These are phyloP conservation scores for Oryctolagus cuniculus DNA, from an alignment of 2,113 vertebrate genomes.

Conservation along the genomic window DNA sequence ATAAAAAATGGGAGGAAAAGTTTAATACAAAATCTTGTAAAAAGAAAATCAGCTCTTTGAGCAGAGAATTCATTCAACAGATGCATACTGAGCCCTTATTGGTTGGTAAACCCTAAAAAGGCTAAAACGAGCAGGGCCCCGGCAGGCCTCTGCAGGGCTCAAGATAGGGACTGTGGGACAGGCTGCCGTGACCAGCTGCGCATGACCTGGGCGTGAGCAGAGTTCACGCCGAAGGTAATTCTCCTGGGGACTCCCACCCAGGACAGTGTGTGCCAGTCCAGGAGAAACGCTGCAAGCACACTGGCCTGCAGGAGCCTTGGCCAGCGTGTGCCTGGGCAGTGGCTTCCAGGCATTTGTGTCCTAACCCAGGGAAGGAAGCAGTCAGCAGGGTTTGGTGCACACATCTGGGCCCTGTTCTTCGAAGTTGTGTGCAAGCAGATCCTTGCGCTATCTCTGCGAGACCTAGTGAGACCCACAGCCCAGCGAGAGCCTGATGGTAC, in stretches of 20 bases:
- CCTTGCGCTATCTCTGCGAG: background rate
- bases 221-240: background rate
- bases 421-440: background rate
- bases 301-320: background rate
- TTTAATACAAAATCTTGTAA: too few species aligned
- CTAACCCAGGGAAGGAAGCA: background rate
- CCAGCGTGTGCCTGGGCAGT: background rate
- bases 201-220: background rate
- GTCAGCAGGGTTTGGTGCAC: background rate
- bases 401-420: background rate
- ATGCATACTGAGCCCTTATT: background rate
- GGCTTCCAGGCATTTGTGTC: background rate
- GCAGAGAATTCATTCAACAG: background rate
- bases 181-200: background rate
- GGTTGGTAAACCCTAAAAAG: background rate
- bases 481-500: background rate
- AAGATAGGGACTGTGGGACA: background rate
- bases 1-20: too few species aligned
- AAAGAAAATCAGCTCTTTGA: background rate
- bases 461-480: background rate
- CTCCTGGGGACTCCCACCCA: background rate
- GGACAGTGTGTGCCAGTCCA: background rate
- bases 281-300: background rate
- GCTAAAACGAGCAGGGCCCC: background rate
- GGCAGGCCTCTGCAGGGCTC: background rate